Conservation (phyloP, 2,113 vertebrate genomes). For the Callionymus lyra region DNA sequence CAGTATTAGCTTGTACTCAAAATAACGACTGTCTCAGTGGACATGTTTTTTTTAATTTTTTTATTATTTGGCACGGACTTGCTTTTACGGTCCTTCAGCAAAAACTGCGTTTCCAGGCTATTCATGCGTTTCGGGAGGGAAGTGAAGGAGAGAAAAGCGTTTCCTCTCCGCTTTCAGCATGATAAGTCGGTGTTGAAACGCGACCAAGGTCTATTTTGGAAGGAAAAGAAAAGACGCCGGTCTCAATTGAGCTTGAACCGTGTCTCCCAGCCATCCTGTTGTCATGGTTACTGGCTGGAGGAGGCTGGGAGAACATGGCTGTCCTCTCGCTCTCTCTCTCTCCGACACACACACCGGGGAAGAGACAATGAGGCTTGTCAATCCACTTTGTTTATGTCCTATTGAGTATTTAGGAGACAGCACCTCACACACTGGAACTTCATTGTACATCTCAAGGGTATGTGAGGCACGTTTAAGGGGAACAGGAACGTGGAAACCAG, state of each 20-base stretch:
- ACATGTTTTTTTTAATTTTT: too few relatives aligned
- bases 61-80: too few relatives aligned
- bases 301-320: constrained; percentile 78
- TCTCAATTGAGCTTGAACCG: constrained; percentile 74
- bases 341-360: constrained; percentile 8
- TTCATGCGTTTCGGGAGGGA: too few relatives aligned
- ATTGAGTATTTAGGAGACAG: constrained; percentile 18
- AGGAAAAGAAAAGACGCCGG: constrained; percentile 61
- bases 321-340: constrained; percentile 29
- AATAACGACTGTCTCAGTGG: too few relatives aligned
- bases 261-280: constrained; percentile 92
- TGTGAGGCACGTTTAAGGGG: not conserved
- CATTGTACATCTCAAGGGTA: not conserved
- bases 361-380: constrained; percentile 23
- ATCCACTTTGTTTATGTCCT: constrained; percentile 32
- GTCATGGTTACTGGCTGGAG: constrained; percentile 94
- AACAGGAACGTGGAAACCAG: not conserved
- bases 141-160: constrained; percentile 28
- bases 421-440: constrained; percentile 1
- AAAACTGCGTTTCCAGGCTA: too few relatives aligned
- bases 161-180: constrained; percentile 41
- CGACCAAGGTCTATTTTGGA: constrained; percentile 62
- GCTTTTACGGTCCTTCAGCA: too few relatives aligned
- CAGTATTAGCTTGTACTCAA: too few relatives aligned
- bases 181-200: constrained; percentile 57